Base-by-base conservation (phyloP, 2,113 vertebrate species). In the Dasyornis broadbenti region DNA sequence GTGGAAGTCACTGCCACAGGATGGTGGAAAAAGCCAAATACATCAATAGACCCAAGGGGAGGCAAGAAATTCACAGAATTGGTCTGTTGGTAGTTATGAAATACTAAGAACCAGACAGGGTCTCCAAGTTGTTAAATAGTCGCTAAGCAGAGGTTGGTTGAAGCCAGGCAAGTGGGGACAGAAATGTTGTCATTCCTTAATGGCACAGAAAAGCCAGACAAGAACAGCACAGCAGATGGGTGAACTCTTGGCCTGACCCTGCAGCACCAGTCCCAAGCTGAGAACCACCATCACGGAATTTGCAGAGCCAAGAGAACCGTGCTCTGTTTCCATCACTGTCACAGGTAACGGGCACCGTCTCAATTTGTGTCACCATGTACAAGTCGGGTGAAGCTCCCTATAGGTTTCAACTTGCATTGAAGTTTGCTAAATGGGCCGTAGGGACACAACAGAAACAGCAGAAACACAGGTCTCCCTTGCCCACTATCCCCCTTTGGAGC, bases 311-410 rank as follows among this genome's bases (percentile, higher is more conserved):
- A 26, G 61, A 82, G 40, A 64, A 6, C 37, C 11, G 10, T 7
- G 6, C 6, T 47, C 15, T 26, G 8, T 13, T 71, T 37, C 61
- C 27, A 85, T 11, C 18, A 1, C 37, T 64, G 57, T 21, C 53
- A 42, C 2, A 71, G 30, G 11, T 6, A 42, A 28, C 0, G 0
- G 60, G 27, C 13, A 76, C 14, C 0, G 2, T 6, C 40, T 6
- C 11, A 10, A 47, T 40, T 13, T 21, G 11, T 33, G 42, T 44
- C 21, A 33, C 31, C 23, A 6, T 0, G 6, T 28, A 31, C 37
- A 13, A 8, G 13, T 11, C 37, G 69, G 30, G 31, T 11, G 1
- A 56, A 83, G 11, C 11, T 54, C 19, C 37, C 31, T 6, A 28
- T 7, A 49, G 37, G 64, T 45, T 44, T 44, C 52, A 54, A 5